Percentiles rank a stretch among this genome's conserved stretches.
These are phyloP conservation scores for Liodrosophila aerea DNA, from an alignment of 2,888 invertebrate genomes.

Conservation along the genomic window DNA sequence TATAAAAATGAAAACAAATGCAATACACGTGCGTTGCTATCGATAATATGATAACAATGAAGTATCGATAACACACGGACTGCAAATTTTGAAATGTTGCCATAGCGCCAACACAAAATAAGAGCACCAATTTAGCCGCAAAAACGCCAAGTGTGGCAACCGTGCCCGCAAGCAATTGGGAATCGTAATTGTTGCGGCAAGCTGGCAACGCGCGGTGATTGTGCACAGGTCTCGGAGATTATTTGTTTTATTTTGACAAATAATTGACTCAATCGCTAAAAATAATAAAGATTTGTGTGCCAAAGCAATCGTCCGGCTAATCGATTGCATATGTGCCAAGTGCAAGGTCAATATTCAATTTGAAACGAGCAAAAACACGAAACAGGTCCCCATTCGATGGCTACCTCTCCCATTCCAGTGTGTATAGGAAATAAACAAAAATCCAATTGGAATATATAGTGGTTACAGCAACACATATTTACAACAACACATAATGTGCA, in stretches of 20 bases:
- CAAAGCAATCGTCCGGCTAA: constrained; percentile 14
- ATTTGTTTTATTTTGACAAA: constrained; percentile 11
- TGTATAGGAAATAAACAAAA: constrained; percentile 62
- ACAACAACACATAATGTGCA: constrained; percentile 55
- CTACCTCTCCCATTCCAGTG: constrained; percentile 50
- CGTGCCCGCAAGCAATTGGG: background rate
- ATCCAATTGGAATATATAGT: constrained; percentile 49
- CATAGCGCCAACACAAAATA: no score
- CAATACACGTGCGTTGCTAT: constrained; percentile 53
- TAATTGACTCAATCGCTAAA: background rate
- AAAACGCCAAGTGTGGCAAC: no score
- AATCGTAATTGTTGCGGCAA: constrained; percentile 1
- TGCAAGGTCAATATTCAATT: constrained; percentile 9
- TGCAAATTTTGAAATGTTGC: no score
- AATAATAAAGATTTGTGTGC: constrained; percentile 22
- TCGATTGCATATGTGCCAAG: constrained; percentile 9
- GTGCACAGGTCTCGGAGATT: constrained; percentile 16
- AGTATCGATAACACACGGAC: no score
- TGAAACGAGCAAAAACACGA: constrained; percentile 1
- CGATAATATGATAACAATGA: no score
- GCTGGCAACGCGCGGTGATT: constrained; percentile 17
- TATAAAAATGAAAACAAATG: constrained; percentile 50
- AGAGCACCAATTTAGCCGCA: no score
- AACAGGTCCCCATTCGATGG: constrained; percentile 41
- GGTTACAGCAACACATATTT: constrained; percentile 50